A percentile compares a stretch with the other conserved stretches of the same genome.
Evolutionary conservation across 2,113 vertebrate species (phyloP).

Genomic region (Rissa tridactyla): DNA sequence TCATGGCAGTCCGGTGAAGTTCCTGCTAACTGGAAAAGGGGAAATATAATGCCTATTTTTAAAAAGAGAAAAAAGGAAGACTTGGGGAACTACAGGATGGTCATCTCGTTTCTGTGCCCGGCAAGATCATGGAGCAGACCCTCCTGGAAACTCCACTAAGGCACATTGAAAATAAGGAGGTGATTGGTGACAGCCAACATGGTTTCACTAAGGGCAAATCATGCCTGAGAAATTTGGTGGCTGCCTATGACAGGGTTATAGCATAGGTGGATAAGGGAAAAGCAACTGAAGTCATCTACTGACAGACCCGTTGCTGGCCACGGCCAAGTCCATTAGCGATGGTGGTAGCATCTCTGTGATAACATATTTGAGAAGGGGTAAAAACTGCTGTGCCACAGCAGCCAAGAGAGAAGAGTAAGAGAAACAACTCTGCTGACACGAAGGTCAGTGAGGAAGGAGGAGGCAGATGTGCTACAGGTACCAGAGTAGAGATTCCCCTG

Average conservation of each 20-base stretch:
- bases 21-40: too few relatives aligned
- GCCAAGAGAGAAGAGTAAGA: not conserved
- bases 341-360: fast-evolving
- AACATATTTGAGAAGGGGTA: not conserved
- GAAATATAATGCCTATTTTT: too few relatives aligned
- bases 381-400: not conserved
- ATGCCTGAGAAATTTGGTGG: not conserved
- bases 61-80: too few relatives aligned
- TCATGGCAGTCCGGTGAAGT: too few relatives aligned
- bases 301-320: fast-evolving
- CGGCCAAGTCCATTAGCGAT: fast-evolving
- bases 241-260: not conserved
- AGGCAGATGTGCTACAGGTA: fast-evolving
- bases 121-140: too few relatives aligned
- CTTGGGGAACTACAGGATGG: too few relatives aligned
- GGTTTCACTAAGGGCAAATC: not conserved
- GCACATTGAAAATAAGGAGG: too few relatives aligned
- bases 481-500: not conserved
- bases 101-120: too few relatives aligned
- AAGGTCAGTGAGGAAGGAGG: not conserved
- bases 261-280: not conserved
- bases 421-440: not conserved
- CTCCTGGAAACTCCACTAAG: too few relatives aligned
- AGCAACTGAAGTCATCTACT: not conserved
- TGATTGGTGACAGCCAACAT: not conserved